Conservation (phyloP, 30 jellyfish, hydroid and myxozoan genomes). For the Turritopsis dohrnii region DNA sequence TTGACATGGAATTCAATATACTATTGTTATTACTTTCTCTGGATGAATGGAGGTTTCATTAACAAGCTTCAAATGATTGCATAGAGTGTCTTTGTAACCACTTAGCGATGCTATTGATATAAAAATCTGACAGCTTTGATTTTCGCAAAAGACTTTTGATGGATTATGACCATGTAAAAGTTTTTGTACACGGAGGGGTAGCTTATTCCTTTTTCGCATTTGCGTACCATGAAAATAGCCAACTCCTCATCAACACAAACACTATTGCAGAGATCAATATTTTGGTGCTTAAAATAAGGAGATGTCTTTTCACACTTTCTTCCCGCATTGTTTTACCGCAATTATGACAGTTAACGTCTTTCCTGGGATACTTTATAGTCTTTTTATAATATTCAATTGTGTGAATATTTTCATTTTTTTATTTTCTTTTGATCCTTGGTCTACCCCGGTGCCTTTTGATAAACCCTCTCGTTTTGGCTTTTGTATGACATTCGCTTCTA, state of each 20-base stretch:
- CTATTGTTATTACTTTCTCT: not conserved
- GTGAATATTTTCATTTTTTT: too few species aligned
- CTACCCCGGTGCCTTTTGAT: too few species aligned
- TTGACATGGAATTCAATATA: not conserved
- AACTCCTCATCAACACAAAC: not conserved
- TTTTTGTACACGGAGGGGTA: constrained; percentile 38
- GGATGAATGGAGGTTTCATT: constrained; percentile 3
- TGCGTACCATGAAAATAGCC: not conserved
- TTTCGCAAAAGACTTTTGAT: constrained; percentile 24
- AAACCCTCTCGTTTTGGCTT: too few species aligned
- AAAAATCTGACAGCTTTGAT: constrained; percentile 12
- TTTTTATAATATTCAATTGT: too few species aligned
- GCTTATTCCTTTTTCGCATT: constrained; percentile 25
- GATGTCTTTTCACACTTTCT: not conserved
- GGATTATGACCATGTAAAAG: not conserved
- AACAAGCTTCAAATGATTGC: constrained; percentile 27
- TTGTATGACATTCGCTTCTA: too few species aligned
- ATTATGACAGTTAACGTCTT: not conserved
- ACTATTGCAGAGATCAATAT: not conserved
- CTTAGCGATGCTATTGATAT: constrained; percentile 30
- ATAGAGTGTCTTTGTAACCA: constrained; percentile 28
- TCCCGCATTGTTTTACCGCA: not conserved
- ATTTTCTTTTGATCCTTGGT: too few species aligned
- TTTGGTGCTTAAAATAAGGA: not conserved
- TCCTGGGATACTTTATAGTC: not conserved